Evolutionary conservation across 1,140 invertebrate species (phyloP).

Genomic region (Procambarus virginalis): DNA sequence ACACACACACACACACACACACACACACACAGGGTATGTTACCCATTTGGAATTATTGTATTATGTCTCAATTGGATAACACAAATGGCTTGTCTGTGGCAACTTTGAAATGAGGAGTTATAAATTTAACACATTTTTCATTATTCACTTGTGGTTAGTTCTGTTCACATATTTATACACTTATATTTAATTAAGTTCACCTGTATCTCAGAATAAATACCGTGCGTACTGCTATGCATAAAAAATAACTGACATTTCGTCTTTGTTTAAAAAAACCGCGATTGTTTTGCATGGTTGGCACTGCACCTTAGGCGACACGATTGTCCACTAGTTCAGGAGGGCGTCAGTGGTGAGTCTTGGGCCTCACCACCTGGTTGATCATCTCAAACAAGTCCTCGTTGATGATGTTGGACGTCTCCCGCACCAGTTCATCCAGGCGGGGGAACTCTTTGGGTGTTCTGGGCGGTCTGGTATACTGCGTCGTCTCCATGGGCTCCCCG

Average conservation of each 20-base stretch:
- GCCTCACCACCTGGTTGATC: constrained; percentile 29
- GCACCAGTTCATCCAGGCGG: constrained; percentile 22
- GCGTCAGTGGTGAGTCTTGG: constrained; percentile 20
- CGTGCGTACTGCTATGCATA: background rate
- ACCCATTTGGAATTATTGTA: background rate
- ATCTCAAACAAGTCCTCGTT: constrained; percentile 29
- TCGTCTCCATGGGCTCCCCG: background rate
- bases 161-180: background rate
- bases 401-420: constrained; percentile 34
- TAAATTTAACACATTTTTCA: background rate
- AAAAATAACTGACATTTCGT: background rate
- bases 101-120: background rate
- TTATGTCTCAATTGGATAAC: background rate
- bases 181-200: background rate
- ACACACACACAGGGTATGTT: background rate
- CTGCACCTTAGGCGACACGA: background rate
- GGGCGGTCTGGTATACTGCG: background rate
- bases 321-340: background rate
- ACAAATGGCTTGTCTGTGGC: background rate
- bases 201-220: background rate
- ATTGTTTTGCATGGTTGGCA: background rate
- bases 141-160: background rate
- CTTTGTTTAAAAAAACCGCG: background rate
- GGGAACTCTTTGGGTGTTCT: constrained; percentile 22
- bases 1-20: background rate